Conservation (phyloP, 1,140 invertebrate genomes). For the Chionoecetes opilio region DNA sequence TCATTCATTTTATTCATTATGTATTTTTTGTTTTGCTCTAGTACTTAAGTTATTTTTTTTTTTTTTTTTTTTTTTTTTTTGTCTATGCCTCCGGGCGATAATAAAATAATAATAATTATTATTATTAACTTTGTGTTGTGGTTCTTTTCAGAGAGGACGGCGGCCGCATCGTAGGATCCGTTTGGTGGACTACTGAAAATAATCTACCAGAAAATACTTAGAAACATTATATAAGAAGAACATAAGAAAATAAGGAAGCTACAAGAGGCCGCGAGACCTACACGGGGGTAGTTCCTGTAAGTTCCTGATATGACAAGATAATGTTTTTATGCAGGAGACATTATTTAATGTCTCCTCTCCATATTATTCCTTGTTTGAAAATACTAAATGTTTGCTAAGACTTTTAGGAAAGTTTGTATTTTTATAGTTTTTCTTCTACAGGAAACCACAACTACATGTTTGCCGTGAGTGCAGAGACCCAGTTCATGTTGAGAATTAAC, state of each 20-base stretch:
- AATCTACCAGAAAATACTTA: background rate
- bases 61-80: background rate
- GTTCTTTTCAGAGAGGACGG: slow-evolving; percentile 49
- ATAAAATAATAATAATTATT: too few relatives aligned
- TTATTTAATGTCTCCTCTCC: background rate
- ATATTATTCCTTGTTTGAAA: background rate
- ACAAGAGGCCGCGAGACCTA: too few relatives aligned
- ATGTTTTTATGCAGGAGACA: background rate
- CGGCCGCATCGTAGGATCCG: slow-evolving; percentile 65
- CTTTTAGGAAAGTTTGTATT: slow-evolving; percentile 44
- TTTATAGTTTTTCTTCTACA: slow-evolving; percentile 55
- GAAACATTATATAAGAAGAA: background rate
- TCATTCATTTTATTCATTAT: too few relatives aligned
- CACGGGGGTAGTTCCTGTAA: too few relatives aligned
- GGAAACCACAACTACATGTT: background rate
- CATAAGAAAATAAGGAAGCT: too few relatives aligned
- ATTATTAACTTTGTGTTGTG: background rate
- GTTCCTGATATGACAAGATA: too few relatives aligned
- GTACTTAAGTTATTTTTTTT: background rate
- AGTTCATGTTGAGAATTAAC: background rate
- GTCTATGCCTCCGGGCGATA: background rate
- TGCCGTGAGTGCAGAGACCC: background rate
- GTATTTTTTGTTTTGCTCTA: too few relatives aligned
- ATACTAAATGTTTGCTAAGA: background rate
- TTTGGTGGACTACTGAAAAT: slow-evolving; percentile 57